A percentile compares a stretch with the other conserved stretches of the same genome.
phyloP scores from a whole-genome alignment of 2,888 invertebrate genomes.

The Microplitis deprimator region DNA sequence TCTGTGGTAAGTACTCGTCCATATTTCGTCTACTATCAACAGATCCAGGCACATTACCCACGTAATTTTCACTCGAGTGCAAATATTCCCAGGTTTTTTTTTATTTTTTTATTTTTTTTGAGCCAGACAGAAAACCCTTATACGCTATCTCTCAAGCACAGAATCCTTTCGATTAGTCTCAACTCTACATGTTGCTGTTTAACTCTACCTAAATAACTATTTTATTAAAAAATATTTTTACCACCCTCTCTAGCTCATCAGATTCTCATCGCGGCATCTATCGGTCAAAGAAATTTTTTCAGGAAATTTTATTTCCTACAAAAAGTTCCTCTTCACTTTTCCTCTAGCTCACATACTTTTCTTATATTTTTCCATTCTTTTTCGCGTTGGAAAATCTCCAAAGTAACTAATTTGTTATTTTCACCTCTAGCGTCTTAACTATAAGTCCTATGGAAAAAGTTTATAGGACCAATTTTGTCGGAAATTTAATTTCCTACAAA shows the following conservation, averaged over 20 bases:
- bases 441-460: no score
- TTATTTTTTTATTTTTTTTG: constrained; percentile 51
- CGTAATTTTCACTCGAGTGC: constrained; percentile 60
- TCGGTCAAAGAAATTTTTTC: constrained; percentile 16
- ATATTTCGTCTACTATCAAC: constrained; percentile 28
- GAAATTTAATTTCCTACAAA: no score
- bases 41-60: constrained; percentile 47
- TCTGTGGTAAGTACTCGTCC: background rate
- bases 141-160: constrained; percentile 14
- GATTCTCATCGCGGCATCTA: background rate
- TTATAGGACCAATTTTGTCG: no score
- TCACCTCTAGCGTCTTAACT: no score
- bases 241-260: background rate
- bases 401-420: no score
- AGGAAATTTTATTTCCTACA: no score
- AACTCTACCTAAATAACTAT: background rate
- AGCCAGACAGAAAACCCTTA: constrained; percentile 29
- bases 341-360: no score
- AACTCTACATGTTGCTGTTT: background rate
- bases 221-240: background rate
- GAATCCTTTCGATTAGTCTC: constrained; percentile 31
- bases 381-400: no score
- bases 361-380: no score
- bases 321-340: no score
- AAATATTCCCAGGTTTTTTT: constrained; percentile 61